Base-by-base conservation (phyloP, 2,113 vertebrate genomes). In the Pipa parva region DNA sequence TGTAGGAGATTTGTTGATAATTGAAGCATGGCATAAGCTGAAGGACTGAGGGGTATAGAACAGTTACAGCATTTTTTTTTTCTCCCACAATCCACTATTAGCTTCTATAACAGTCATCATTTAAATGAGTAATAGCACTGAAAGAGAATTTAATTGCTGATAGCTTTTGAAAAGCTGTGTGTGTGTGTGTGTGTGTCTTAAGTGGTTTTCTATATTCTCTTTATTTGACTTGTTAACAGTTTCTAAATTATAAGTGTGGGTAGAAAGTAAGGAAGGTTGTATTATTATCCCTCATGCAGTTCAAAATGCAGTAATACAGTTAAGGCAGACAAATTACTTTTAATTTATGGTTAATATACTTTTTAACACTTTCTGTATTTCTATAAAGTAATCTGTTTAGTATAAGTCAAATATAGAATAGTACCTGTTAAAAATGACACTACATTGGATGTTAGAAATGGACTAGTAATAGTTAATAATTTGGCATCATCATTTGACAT, bases 1-100 rank as follows among this genome's bases (percentile, higher is more conserved):
- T 73, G 59, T 17, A 52, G 74, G 77, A 76, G 70, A 75, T 73
- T 22, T 54, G 73, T 74, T 76, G 66, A 72, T 73, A 59, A 68
- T 59, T 68, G 55, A 68, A 37, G 55, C 22, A 46, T 59, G 59
- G 33, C 24, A 69, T 51, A 60, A 37, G 25, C 33, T 48, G 45
- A 60, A 50, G 26, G 56, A 2, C 12, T 49, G 21, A 37, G 31
- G 4, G 31, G 13, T 27, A 37, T 24, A 18, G 36, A 50, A 52
- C 21, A 9, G 56, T 25, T 18, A 25, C 15, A 27, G 42, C 24
- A 10, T 31, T n/a, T 48, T 45, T 28, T 31, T n/a, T 48, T 45
- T 28, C 36, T 2, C n/a, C 24, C 11, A 11, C 31, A 46, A 21
- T 12, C 22, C 45, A 17, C 49, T 26, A 49, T 49, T 69, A 26